Base-by-base conservation (phyloP, 2,113 vertebrate genomes). In the Lota lota region DNA sequence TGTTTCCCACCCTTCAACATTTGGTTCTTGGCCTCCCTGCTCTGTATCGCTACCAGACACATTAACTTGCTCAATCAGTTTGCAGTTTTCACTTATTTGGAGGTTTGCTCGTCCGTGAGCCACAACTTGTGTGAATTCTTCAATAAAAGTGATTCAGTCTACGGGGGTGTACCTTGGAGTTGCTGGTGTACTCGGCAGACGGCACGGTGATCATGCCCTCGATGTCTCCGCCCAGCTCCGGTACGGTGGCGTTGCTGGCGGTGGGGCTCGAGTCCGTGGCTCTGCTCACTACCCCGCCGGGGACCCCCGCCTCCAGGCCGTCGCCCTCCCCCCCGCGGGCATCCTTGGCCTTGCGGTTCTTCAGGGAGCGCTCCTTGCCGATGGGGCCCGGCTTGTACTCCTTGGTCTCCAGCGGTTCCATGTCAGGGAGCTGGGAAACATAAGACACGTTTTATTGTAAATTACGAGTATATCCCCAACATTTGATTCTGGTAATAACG, bases 311-410 rank as follows among this genome's bases (percentile, higher is more conserved):
- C 69, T 98, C 96, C 82, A 94, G 91, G 33, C 90, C 93, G 77
- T 98, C 96, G 3, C 90, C 90, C 61, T 98, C 96, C 20, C 90
- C 91, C 76, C 94, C 95, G 14, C 95, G 94, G 54, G 91, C 89
- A 33, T 99, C 97, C 91, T 98, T 99, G 76, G 94, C 97, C 89
- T 98, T 98, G 64, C 96, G 94, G 86, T 99, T 98, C 91, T 96
- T 99, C 66, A 99, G 81, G 8, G 96, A 99, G 70, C 97, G 95
- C 18, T 99, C 97, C 76, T 99, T 99, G 69, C 97, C 97, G 69
- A 99, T 98, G 61, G 97, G 97, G 79, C 97, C 97, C 4, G 97
- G 97, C 79, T 98, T 98, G 85, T 99, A 97, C 73, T 99, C 96
- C 88, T 98, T 99, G 74, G 93, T 95, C 90, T 97, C 96, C 66